A percentile compares a stretch with the other conserved stretches of the same genome.
Conservation (phyloP, 23 tunicate species). For the Styela clava region DNA sequence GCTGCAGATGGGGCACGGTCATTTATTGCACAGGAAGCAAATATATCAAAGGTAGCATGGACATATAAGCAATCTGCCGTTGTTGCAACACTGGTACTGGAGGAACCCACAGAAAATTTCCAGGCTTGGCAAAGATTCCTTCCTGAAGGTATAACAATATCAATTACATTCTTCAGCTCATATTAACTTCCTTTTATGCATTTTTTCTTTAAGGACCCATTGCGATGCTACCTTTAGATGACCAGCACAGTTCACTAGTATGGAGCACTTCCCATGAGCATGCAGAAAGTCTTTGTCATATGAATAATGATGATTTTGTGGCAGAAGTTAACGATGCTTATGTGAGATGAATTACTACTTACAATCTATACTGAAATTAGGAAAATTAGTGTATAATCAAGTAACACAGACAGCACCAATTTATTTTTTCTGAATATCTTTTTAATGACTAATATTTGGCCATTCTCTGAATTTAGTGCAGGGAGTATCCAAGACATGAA, state of each 20-base stretch:
- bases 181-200: not conserved
- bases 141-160: conserved; percentile 50
- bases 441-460: too few species aligned
- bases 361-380: not conserved
- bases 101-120: conserved; percentile 46
- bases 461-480: not conserved
- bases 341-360: conserved; percentile 28
- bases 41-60: conserved; percentile 29
- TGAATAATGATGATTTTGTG: conserved; percentile 46
- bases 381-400: too few species aligned
- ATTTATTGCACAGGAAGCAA: conserved; percentile 28
- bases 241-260: conserved; percentile 60
- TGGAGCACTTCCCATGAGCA: conserved; percentile 84
- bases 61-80: conserved; percentile 65
- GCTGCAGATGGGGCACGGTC: conserved; percentile 93
- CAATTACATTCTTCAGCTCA: too few species aligned
- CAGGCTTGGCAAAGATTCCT: conserved; percentile 93
- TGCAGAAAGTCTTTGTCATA: conserved; percentile 32
- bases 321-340: conserved; percentile 70
- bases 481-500: not conserved
- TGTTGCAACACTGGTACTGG: conserved; percentile 60
- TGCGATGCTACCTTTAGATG: conserved; percentile 74
- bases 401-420: too few species aligned
- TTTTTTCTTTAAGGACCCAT: conserved; percentile 67
- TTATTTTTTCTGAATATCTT: too few species aligned